These are phyloP conservation scores for Sebastiscus albofasciatus DNA, from an alignment of 2,797 vertebrate species.

Conservation along the genomic window DNA sequence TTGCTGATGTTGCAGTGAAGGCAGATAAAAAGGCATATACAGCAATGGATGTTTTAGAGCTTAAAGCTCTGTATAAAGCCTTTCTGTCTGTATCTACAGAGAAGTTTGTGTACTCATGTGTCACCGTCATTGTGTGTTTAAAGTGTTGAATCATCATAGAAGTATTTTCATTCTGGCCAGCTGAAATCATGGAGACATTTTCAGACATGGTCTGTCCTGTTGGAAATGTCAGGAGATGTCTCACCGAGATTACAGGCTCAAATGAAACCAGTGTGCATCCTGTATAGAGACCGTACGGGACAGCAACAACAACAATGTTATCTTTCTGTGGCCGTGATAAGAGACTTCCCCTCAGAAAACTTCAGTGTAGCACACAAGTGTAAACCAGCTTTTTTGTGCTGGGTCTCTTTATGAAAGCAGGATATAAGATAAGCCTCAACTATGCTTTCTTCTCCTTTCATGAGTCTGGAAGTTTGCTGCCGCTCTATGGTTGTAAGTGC, in stretches of 20 bases:
- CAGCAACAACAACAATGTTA: constrained; percentile 52
- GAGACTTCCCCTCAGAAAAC: constrained; percentile 30
- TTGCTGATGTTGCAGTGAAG: neutral
- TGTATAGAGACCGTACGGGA: neutral
- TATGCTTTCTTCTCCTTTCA: constrained; percentile 7
- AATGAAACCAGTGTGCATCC: neutral
- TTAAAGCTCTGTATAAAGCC: neutral
- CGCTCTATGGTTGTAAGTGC: neutral
- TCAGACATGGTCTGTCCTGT: constrained; percentile 24
- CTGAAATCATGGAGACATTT: constrained; percentile 29
- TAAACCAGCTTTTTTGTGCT: constrained; percentile 15
- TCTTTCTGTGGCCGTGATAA: constrained; percentile 11
- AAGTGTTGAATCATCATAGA: constrained; percentile 20
- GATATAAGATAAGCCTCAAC: neutral
- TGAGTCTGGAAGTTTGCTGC: neutral
- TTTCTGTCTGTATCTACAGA: neutral
- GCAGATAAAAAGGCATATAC: neutral
- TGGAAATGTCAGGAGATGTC: constrained; percentile 59
- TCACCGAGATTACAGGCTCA: constrained; percentile 47
- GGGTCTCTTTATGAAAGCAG: neutral
- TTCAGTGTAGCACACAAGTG: constrained; percentile 4
- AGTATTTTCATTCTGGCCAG: constrained; percentile 24
- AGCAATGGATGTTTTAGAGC: neutral
- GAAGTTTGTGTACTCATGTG: neutral
- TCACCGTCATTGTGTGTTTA: neutral